Conservation (phyloP, 2,888 invertebrate genomes). For the Leptopilina syphax region DNA sequence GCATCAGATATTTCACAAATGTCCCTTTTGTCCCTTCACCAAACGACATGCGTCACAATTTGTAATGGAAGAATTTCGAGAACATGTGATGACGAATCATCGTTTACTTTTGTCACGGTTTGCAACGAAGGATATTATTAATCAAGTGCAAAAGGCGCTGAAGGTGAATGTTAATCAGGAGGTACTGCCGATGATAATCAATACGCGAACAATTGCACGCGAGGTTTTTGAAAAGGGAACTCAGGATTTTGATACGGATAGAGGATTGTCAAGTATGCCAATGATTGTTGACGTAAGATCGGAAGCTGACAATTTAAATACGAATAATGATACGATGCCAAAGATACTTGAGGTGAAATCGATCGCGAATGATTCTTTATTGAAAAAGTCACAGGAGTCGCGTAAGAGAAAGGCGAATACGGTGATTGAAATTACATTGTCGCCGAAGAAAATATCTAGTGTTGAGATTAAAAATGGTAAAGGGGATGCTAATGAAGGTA, state of each 20-base stretch:
- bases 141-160: neutral
- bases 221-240: slow-evolving; percentile 62
- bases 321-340: slow-evolving; percentile 33
- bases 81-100: slow-evolving; percentile 6
- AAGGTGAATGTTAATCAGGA: slow-evolving; percentile 36
- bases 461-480: neutral
- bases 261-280: slow-evolving; percentile 26
- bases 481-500: neutral
- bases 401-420: neutral
- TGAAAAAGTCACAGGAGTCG: slow-evolving; percentile 20
- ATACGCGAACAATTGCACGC: slow-evolving; percentile 64
- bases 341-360: slow-evolving; percentile 63
- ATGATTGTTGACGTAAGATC: slow-evolving; percentile 38
- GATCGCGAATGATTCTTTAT: slow-evolving; percentile 46
- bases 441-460: neutral
- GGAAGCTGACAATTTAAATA: slow-evolving; percentile 5
- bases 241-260: slow-evolving; percentile 36
- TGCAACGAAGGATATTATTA: neutral
- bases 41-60: slow-evolving; percentile 35
- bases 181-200: slow-evolving; percentile 64
- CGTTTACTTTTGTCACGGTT: neutral
- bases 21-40: slow-evolving; percentile 63
- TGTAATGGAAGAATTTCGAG: neutral
- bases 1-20: slow-evolving; percentile 62
- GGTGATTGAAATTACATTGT: neutral